Evolutionary conservation across 2,113 vertebrate genomes (phyloP).

Genomic region (Entelurus aequoreus): DNA sequence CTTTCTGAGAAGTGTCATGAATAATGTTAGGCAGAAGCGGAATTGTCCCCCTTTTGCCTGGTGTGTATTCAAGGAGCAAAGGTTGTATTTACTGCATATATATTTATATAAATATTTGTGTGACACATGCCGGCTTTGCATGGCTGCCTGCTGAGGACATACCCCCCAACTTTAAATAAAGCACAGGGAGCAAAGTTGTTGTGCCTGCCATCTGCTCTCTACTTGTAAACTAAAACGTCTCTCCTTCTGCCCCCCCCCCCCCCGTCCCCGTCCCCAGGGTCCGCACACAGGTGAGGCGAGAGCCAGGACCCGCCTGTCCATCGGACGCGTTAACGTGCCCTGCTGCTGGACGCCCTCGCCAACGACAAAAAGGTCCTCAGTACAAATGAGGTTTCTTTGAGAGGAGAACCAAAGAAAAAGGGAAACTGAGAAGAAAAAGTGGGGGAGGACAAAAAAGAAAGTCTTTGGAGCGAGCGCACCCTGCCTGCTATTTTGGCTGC

Average conservation of each 20-base stretch:
- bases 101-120: neutral
- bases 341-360: slow-evolving; percentile 47
- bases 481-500: slow-evolving; percentile 67
- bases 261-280: slow-evolving; percentile 37
- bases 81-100: neutral
- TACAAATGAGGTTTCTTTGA: slow-evolving; percentile 24
- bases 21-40: too few relatives aligned
- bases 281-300: slow-evolving; percentile 48
- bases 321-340: slow-evolving; percentile 43
- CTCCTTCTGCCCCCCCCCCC: slow-evolving; percentile 22
- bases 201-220: slow-evolving; percentile 49
- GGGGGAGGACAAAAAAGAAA: slow-evolving; percentile 47
- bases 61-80: neutral
- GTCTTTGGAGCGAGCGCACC: slow-evolving; percentile 60
- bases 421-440: slow-evolving; percentile 40
- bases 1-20: too few relatives aligned
- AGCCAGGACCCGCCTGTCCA: slow-evolving; percentile 48
- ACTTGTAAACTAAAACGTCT: slow-evolving; percentile 38
- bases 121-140: slow-evolving; percentile 23
- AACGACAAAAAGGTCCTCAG: slow-evolving; percentile 43
- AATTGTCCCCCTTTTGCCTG: too few relatives aligned
- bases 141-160: slow-evolving; percentile 16
- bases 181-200: slow-evolving; percentile 24
- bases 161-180: slow-evolving; percentile 43
- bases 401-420: slow-evolving; percentile 44